Percentiles rank a stretch among this genome's conserved stretches.
These are phyloP conservation scores for Triplophysa dalaica DNA, from an alignment of 2,113 vertebrate genomes.

Conservation along the genomic window DNA sequence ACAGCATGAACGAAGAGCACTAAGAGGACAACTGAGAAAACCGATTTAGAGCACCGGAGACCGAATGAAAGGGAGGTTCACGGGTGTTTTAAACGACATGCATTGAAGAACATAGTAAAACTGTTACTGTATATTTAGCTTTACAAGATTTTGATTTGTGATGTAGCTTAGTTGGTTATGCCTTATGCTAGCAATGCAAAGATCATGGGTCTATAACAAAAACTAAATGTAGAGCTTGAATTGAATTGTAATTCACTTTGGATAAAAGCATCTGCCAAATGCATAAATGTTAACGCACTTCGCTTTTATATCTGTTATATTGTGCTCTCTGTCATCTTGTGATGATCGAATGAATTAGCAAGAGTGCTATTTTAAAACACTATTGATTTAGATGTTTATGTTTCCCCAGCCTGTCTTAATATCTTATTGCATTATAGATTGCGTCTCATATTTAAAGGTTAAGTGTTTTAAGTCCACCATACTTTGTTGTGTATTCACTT, in stretches of 20 bases:
- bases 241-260: too few species aligned
- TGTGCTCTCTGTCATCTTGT: constrained; percentile 12
- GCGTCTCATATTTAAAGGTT: not conserved
- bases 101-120: not conserved
- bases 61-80: not conserved
- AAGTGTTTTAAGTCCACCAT: not conserved
- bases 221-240: too few species aligned
- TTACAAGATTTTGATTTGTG: too few species aligned
- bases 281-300: not conserved
- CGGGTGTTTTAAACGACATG: not conserved
- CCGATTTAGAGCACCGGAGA: not conserved
- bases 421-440: not conserved
- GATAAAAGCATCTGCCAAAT: too few species aligned
- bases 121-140: too few species aligned
- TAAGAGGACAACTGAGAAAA: constrained; percentile 1
- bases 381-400: constrained; percentile 26
- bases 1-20: constrained; percentile 14
- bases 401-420: not conserved
- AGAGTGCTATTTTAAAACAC: not conserved
- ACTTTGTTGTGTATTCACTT: too few species aligned
- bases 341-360: constrained; percentile 10
- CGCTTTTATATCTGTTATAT: not conserved
- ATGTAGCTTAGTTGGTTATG: too few species aligned
- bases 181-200: too few species aligned
- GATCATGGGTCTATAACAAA: too few species aligned